Evolutionary conservation across 1,140 invertebrate species (phyloP), one percentile per base, ranked within the genome.

Genomic region (Drosophila dunni): DNA sequence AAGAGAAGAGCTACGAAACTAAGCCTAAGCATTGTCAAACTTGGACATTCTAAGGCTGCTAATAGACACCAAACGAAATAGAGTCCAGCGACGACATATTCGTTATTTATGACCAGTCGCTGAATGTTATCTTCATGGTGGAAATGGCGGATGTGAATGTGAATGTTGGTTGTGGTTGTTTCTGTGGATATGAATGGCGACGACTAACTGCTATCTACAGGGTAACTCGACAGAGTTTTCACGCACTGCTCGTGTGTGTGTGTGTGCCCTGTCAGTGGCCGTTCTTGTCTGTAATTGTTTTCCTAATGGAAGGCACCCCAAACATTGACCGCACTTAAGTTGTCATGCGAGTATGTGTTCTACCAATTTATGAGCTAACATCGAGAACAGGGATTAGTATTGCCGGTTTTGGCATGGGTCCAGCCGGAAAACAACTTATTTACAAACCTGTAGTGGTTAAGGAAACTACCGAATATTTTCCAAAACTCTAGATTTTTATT

Each of bases 241-340:
- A 73, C 64, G 70, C 70, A 73, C 48, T 73, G 64, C 48, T 61
- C 66, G 67, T 53, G 50, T 33, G n/a, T 50, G 15, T 58, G 77
- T 54, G 61, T 56, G 48, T 61, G 40, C 58, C 44, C 58, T 76
- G 80, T 76, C 76, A 82, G 80, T 83, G 80, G 48, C 70, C 51
- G 72, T 56, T 63, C 50, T 79, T 67, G 81, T 76, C 80, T 76
- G 81, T 83, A 83, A 83, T 83, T 83, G 80, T 83, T 83, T 83
- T 83, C 80, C 80, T 83, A 83, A 83, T 83, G 80, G 76, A 75
- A 54, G 70, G 58, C 60, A 69, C 79, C 74, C 80, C 80, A 68
- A 82, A 82, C 80, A 82, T 67, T 83, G 80, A 82, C 80, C 80
- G 80, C 80, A 83, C 80, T 83, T 83, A 83, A 83, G 81, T 83